Percentiles rank a stretch among this genome's conserved stretches.
Evolutionary conservation across 2,888 invertebrate genomes (phyloP).

Genomic region (Liodrosophila aerea): DNA sequence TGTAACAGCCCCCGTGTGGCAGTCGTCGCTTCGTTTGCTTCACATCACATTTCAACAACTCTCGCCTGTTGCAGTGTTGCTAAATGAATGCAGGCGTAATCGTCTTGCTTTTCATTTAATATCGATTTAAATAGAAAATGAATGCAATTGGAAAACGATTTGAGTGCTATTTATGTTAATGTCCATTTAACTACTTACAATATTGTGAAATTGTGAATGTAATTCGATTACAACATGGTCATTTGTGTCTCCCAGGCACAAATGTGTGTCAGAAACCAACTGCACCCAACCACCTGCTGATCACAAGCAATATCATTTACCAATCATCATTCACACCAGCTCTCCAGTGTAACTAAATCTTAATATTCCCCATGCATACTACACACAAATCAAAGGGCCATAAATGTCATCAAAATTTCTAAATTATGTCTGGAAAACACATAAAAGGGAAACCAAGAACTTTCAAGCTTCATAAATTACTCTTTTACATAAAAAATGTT

Average conservation of each 20-base stretch:
- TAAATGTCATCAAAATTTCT: conserved; percentile 39
- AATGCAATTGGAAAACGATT: conserved; percentile 48
- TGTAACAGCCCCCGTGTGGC: too few relatives aligned
- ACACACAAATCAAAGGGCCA: conserved; percentile 41
- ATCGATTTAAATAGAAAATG: conserved; percentile 43
- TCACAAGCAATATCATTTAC: conserved; percentile 35
- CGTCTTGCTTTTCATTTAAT: conserved; percentile 50
- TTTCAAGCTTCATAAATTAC: neutral
- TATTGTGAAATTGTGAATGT: conserved; percentile 45
- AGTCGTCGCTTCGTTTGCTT: too few relatives aligned
- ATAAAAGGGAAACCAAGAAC: conserved; percentile 3
- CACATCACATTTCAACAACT: neutral
- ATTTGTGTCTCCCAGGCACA: neutral
- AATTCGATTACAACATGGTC: conserved; percentile 51
- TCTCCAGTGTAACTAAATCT: conserved; percentile 13
- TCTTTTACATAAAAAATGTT: too few relatives aligned
- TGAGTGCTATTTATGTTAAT: conserved; percentile 33
- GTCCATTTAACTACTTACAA: conserved; percentile 32
- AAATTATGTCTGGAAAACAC: conserved; percentile 28
- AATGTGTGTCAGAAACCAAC: conserved; percentile 32
- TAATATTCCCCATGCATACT: conserved; percentile 21
- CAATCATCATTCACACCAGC: conserved; percentile 17
- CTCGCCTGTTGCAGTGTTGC: conserved; percentile 21
- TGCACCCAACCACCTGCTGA: conserved; percentile 32
- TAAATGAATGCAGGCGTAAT: conserved; percentile 27